These are phyloP conservation scores for Spea bombifrons DNA, from an alignment of 2,113 vertebrate genomes.

Conservation along the genomic window DNA sequence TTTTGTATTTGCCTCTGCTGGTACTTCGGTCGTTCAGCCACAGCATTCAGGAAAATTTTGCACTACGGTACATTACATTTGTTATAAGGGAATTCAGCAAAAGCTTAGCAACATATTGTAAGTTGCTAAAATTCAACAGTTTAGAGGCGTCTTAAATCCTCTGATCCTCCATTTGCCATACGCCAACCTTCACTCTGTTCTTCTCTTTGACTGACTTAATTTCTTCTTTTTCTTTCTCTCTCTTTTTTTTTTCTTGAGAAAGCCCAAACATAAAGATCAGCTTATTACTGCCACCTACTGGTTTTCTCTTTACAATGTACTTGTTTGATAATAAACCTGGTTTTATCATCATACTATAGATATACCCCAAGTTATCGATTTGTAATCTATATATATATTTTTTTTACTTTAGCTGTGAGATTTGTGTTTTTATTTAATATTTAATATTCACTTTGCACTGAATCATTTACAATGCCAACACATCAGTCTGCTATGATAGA, in stretches of 20 bases:
- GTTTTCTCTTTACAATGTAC: neutral
- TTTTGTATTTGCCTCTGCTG: conserved; percentile 53
- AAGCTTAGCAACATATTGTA: conserved; percentile 51
- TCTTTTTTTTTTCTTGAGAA: conserved; percentile 32
- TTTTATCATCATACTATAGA: too few species aligned
- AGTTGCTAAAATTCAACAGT: conserved; percentile 69
- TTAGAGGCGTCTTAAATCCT: conserved; percentile 59
- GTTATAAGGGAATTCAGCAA: conserved; percentile 61
- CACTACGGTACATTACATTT: conserved; percentile 53
- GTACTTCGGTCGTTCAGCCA: conserved; percentile 52
- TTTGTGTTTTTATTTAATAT: conserved; percentile 3
- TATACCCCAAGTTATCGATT: too few species aligned
- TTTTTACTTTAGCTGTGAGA: neutral
- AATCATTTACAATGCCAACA: neutral
- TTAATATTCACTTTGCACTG: neutral
- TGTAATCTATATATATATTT: neutral
- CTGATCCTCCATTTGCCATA: conserved; percentile 59
- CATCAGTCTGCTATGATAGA: conserved; percentile 1
- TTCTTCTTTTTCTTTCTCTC: conserved; percentile 39
- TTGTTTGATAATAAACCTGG: neutral
- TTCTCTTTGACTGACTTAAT: conserved; percentile 57
- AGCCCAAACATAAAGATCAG: conserved; percentile 25
- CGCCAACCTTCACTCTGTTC: conserved; percentile 53
- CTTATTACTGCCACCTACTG: conserved; percentile 44
- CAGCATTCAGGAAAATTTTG: conserved; percentile 59